Conservation (phyloP, 1,140 invertebrate genomes). For the Caenorhabditis inopinata region DNA sequence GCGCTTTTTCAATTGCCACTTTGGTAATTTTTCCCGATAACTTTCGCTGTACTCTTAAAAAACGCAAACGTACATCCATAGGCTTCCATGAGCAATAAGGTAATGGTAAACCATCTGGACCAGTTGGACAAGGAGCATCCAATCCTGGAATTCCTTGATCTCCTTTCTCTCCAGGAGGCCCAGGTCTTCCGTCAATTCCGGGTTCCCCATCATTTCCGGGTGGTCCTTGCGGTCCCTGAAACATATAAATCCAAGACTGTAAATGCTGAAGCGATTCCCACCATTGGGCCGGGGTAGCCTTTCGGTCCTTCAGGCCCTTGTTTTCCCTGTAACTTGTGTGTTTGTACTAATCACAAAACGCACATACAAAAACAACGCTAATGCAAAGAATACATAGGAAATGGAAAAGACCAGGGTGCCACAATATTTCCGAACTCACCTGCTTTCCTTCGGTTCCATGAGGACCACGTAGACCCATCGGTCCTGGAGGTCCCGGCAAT, state of each 20-base stretch:
- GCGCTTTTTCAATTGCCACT: too few relatives aligned
- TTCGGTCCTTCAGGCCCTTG: slow-evolving; percentile 44
- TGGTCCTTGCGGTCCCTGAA: slow-evolving; percentile 55
- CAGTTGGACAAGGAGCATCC: slow-evolving; percentile 92
- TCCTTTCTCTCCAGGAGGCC: slow-evolving; percentile 48
- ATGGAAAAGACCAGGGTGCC: neutral
- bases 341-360: neutral
- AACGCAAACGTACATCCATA: slow-evolving; percentile 49
- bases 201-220: slow-evolving; percentile 44
- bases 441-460: slow-evolving; percentile 75
- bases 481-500: slow-evolving; percentile 54
- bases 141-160: slow-evolving; percentile 91
- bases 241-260: slow-evolving; percentile 48
- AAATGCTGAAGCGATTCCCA: neutral
- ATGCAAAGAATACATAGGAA: neutral
- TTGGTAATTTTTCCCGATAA: too few relatives aligned
- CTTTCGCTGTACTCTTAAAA: slow-evolving; percentile 38
- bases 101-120: slow-evolving; percentile 85
- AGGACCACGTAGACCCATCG: slow-evolving; percentile 59
- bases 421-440: slow-evolving; percentile 70
- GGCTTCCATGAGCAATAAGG: slow-evolving; percentile 90
- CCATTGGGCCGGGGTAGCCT: slow-evolving; percentile 45
- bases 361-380: too few relatives aligned
- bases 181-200: slow-evolving; percentile 41
- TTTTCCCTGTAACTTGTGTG: slow-evolving; percentile 44